These are phyloP conservation scores for Lepus americanus DNA, from an alignment of 2,113 vertebrate species.

Conservation along the genomic window DNA sequence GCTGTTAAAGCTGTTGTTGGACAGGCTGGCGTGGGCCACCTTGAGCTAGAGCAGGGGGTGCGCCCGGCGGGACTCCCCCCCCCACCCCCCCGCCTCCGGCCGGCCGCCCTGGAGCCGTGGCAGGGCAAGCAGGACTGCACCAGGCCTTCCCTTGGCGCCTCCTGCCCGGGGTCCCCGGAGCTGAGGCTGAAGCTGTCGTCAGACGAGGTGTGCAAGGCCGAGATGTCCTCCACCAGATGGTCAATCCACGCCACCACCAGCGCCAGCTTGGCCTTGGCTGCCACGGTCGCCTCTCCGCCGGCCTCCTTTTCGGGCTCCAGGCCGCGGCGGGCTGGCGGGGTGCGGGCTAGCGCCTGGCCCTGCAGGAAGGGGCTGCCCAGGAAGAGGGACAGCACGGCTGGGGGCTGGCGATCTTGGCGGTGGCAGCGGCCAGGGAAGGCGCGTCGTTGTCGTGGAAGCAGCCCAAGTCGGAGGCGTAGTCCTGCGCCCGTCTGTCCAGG, in stretches of 20 bases:
- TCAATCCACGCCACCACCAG: conserved; percentile 96
- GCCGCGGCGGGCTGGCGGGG: conserved; percentile 78
- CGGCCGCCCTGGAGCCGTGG: conserved; percentile 89
- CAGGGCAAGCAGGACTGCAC: conserved; percentile 95
- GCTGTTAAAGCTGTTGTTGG: conserved; percentile 97
- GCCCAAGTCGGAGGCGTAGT: conserved; percentile 97
- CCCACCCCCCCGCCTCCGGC: conserved; percentile 86
- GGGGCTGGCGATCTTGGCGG: conserved; percentile 83
- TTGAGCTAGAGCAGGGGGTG: conserved; percentile 93
- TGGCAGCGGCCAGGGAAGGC: conserved; percentile 93
- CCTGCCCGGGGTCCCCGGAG: conserved; percentile 95
- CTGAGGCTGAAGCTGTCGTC: conserved; percentile 99
- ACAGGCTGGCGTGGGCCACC: conserved; percentile 92
- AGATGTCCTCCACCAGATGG: conserved; percentile 96
- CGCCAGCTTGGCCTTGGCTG: conserved; percentile 94
- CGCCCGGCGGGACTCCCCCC: conserved; percentile 78
- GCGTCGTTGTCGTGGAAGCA: conserved; percentile 97
- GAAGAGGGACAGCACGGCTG: conserved; percentile 95
- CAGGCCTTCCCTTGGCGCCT: conserved; percentile 91
- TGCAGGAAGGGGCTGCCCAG: conserved; percentile 95
- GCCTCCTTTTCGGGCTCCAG: conserved; percentile 83
- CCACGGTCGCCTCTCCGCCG: conserved; percentile 89
- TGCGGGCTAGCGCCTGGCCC: conserved; percentile 90
- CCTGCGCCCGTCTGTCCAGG: conserved; percentile 95
- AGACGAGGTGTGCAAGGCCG: conserved; percentile 95